phyloP scores from a whole-genome alignment of 2,113 vertebrate species.

The Gulo gulo region DNA sequence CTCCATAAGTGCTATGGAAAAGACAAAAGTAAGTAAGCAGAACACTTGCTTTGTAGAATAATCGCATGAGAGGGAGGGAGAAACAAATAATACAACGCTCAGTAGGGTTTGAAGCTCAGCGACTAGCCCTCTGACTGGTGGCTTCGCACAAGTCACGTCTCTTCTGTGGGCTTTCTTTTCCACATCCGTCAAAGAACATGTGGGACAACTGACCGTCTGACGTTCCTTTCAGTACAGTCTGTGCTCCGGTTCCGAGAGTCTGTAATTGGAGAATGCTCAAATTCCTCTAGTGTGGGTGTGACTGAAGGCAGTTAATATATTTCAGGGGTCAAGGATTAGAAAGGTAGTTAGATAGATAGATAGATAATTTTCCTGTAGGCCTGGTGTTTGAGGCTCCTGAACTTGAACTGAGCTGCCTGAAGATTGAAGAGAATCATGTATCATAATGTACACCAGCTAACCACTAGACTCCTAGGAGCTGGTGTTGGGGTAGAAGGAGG shows the following conservation, averaged over 20 bases:
- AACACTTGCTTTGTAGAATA: not conserved
- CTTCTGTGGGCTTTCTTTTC: not conserved
- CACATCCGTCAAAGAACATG: not conserved
- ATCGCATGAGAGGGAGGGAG: not conserved
- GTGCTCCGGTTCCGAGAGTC: not conserved
- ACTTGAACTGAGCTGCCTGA: not conserved
- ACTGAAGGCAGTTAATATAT: not conserved
- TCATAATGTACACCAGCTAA: not conserved
- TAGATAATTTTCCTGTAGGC: not conserved
- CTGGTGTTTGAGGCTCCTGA: not conserved
- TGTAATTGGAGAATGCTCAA: not conserved
- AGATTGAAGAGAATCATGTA: not conserved
- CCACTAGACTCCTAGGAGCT: not conserved
- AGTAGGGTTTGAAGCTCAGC: not conserved
- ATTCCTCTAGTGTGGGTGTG: not conserved
- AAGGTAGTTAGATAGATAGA: not conserved
- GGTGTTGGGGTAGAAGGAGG: not conserved
- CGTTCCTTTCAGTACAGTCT: not conserved
- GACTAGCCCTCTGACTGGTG: not conserved
- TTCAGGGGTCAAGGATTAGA: not conserved
- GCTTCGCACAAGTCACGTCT: not conserved
- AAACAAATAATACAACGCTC: not conserved
- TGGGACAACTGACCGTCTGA: not conserved
- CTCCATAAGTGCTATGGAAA: not conserved
- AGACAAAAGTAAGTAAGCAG: not conserved